phyloP scores from a whole-genome alignment of 1,140 invertebrate species.

The Drosophila littoralis region DNA sequence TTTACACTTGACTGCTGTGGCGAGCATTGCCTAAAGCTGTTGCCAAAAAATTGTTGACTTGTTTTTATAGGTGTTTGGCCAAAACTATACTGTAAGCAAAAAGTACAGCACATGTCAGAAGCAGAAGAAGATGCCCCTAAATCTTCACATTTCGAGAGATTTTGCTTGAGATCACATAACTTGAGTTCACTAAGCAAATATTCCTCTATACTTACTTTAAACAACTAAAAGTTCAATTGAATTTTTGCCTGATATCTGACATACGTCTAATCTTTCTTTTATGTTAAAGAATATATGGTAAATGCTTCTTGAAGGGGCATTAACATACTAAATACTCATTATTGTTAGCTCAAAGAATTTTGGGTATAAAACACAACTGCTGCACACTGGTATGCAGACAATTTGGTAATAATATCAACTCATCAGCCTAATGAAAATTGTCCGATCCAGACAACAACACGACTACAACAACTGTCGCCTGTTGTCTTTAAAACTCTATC shows the following conservation, averaged over 20 bases:
- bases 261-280: too few species aligned
- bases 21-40: slow-evolving; percentile 34
- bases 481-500: slow-evolving; percentile 57
- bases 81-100: slow-evolving; percentile 3
- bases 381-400: slow-evolving; percentile 27
- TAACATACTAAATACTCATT: slow-evolving; percentile 52
- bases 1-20: slow-evolving; percentile 49
- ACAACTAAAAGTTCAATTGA: too few species aligned
- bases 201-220: neutral
- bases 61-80: slow-evolving; percentile 15
- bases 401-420: slow-evolving; percentile 72
- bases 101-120: neutral
- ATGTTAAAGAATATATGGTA: neutral
- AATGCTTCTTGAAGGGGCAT: neutral
- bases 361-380: slow-evolving; percentile 65
- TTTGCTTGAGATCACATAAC: neutral
- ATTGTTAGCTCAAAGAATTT: slow-evolving; percentile 49
- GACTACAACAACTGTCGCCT: slow-evolving; percentile 11
- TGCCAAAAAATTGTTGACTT: slow-evolving; percentile 21
- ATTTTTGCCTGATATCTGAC: too few species aligned
- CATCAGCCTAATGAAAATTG: slow-evolving; percentile 74
- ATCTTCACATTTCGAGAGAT: neutral
- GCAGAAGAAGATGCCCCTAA: neutral
- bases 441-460: slow-evolving; percentile 32
- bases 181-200: neutral